Evolutionary conservation across 1,140 invertebrate genomes (phyloP).

Genomic region (Drosophila rhopaloa): DNA sequence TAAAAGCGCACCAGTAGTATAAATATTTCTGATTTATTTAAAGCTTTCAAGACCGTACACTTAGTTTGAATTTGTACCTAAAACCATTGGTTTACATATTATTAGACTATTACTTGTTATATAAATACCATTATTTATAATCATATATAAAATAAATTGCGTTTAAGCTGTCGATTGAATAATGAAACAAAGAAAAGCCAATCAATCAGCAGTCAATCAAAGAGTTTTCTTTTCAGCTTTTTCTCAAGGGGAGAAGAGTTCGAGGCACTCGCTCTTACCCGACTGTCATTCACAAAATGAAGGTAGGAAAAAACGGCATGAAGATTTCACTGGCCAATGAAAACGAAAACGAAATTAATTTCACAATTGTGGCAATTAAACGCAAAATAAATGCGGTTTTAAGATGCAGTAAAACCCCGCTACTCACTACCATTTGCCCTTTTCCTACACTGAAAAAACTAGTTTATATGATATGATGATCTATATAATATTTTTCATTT

Average conservation of each 20-base stretch:
- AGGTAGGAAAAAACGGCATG: constrained; percentile 5
- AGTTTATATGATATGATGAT: background rate
- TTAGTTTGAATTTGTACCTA: no score
- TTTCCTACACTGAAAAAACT: background rate
- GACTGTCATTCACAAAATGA: constrained; percentile 13
- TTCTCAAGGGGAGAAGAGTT: constrained; percentile 9
- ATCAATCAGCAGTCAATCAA: constrained; percentile 12
- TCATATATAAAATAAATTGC: background rate
- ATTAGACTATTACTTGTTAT: background rate
- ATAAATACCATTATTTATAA: background rate
- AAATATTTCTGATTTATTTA: background rate
- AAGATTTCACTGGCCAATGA: constrained; percentile 74
- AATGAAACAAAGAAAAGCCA: constrained; percentile 18
- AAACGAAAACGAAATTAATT: constrained; percentile 80
- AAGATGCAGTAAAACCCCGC: constrained; percentile 49
- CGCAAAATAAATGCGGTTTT: constrained; percentile 73
- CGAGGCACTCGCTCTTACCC: constrained; percentile 17
- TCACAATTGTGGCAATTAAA: constrained; percentile 80
- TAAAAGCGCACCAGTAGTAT: background rate
- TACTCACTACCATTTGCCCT: background rate
- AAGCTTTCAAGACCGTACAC: background rate
- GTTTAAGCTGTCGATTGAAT: constrained; percentile 14
- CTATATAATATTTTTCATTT: no score
- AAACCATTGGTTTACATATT: no score
- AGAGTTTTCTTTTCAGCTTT: constrained; percentile 4